Evolutionary conservation across 2,797 vertebrate species (phyloP), one percentile per base, ranked within the genome.

Genomic region (Channa striata): DNA sequence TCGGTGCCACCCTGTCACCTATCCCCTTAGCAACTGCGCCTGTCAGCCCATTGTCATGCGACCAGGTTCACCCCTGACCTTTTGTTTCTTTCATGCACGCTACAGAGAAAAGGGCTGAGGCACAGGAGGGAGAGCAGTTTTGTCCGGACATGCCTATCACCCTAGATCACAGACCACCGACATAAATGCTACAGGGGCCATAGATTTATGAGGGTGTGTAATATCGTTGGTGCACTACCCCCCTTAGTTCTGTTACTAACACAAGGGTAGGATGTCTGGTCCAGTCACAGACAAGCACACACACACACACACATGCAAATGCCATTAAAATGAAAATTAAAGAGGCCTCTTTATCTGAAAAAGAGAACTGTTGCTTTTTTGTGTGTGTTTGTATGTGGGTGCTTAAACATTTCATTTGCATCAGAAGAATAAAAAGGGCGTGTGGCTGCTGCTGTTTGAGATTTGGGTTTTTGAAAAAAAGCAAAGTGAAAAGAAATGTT

Each of bases 71-170:
- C 91, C 91, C 59, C 76, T 91, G 92, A 90, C 90, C 91, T 79
- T 75, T 78, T 76, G 86, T 84, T 84, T 82, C 84, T 91, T 84
- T 87, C 79, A 78, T 88, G 83, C 82, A 86, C 68, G 51, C 87
- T 46, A 84, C 72, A 66, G 82, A 88, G 82, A 83, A 87, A 83
- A 66, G 81, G 82, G 80, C 46, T 11, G 51, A 83, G 69, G 73
- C 72, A n/a, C 76, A 75, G 72, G 74, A 74, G 84, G 77, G 78
- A 78, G 84, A 80, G 76, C 69, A 72, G 86, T 69, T 85, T 67
- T 88, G 90, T 91, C 90, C 73, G 86, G 89, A 92, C 92, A 92
- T 92, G 90, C 90, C 88, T 88, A 91, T 90, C 87, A 83, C 64
- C 86, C 80, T 72, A 90, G 83, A 93, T 92, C 91, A 92, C 88